Conservation (phyloP, 2,797 vertebrate species). For the Xenops minutus region DNA sequence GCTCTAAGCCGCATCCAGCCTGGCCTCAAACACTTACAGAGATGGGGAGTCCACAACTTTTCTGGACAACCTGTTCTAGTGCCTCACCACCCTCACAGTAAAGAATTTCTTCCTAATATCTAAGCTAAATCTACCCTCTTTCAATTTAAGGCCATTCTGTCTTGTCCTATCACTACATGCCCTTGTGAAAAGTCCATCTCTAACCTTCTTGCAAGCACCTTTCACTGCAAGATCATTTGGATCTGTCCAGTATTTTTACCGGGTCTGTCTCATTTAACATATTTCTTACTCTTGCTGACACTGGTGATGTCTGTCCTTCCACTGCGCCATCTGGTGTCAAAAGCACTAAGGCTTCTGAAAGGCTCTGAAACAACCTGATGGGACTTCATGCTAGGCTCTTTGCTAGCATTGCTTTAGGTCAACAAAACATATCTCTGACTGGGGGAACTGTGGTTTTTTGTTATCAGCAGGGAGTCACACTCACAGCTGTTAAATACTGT, state of each 20-base stretch:
- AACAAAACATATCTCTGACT: background rate
- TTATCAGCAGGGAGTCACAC: background rate
- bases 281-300: background rate
- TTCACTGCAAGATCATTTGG: background rate
- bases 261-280: background rate
- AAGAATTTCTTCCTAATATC: background rate
- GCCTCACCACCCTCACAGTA: background rate
- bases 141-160: background rate
- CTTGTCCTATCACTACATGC: background rate
- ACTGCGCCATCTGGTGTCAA: background rate
- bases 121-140: background rate
- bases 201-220: background rate
- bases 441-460: background rate
- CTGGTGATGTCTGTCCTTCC: background rate
- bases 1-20: background rate
- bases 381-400: background rate
- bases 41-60: background rate
- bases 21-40: background rate
- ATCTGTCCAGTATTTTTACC: background rate
- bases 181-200: background rate
- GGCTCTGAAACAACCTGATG: background rate
- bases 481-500: background rate
- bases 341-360: background rate
- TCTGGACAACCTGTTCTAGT: background rate
- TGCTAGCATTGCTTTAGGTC: background rate